These are phyloP conservation scores for Oxytorus armatus DNA, from an alignment of 2,888 invertebrate species.

Conservation along the genomic window DNA sequence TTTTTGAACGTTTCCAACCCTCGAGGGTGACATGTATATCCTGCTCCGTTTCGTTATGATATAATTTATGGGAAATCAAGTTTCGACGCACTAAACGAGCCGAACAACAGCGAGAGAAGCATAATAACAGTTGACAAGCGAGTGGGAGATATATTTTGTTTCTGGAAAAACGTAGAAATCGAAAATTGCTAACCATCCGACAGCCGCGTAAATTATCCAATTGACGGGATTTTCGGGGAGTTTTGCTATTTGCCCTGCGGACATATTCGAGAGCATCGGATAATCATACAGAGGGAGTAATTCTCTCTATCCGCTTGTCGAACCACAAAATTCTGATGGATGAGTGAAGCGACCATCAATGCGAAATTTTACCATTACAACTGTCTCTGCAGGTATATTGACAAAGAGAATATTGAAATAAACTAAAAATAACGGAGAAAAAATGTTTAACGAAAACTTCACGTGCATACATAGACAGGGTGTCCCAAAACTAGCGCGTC, in stretches of 20 bases:
- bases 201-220: constrained; percentile 51
- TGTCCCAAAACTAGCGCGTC: too few species aligned
- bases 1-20: background rate
- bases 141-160: constrained; percentile 11
- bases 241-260: constrained; percentile 40
- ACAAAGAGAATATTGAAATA: background rate
- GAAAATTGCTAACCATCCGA: constrained; percentile 61
- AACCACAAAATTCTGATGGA: constrained; percentile 36
- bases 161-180: constrained; percentile 52
- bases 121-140: constrained; percentile 11
- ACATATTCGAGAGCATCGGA: constrained; percentile 42
- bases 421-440: background rate
- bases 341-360: constrained; percentile 18
- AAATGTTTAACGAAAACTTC: background rate
- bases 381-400: constrained; percentile 2
- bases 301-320: constrained; percentile 21
- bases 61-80: constrained; percentile 24
- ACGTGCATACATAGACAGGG: background rate
- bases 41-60: background rate
- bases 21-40: background rate
- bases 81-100: constrained; percentile 5
- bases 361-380: constrained; percentile 28
- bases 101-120: constrained; percentile 16
- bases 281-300: constrained; percentile 27
- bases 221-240: constrained; percentile 48